These are phyloP conservation scores for Lycaon pictus DNA, from an alignment of 2,113 vertebrate species.

Conservation along the genomic window DNA sequence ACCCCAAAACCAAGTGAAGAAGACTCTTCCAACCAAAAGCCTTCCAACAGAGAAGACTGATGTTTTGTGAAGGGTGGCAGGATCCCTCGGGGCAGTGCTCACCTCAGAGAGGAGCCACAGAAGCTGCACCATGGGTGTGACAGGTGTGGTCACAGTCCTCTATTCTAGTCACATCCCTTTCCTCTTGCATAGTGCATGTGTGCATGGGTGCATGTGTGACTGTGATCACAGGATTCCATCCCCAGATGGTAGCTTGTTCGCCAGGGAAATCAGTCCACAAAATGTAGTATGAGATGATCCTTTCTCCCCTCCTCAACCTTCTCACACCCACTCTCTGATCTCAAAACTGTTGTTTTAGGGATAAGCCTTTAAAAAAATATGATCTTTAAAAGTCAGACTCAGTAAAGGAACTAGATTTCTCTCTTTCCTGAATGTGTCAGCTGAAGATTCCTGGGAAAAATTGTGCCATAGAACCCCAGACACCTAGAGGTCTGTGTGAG, in stretches of 20 bases:
- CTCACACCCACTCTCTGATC: neutral
- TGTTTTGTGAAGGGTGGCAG: neutral
- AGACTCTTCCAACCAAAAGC: neutral
- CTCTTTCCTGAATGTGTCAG: neutral
- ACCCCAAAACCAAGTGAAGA: neutral
- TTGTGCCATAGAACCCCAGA: too few species aligned
- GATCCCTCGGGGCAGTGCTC: fast-evolving
- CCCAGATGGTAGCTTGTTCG: neutral
- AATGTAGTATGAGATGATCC: neutral
- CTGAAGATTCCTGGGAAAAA: neutral
- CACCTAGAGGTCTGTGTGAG: neutral
- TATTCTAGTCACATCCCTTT: neutral
- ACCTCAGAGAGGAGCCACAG: neutral
- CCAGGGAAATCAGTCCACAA: neutral
- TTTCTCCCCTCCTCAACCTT: neutral
- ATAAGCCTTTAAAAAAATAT: neutral
- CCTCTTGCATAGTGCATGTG: neutral
- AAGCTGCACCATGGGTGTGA: neutral
- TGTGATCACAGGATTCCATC: neutral
- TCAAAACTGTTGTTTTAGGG: neutral
- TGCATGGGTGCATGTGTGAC: too few species aligned
- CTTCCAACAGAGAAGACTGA: too few species aligned
- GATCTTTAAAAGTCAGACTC: neutral
- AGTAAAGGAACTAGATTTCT: neutral
- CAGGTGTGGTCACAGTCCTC: neutral